Percentiles rank a stretch among this genome's conserved stretches.
These are phyloP conservation scores for Palythoa grandis DNA, from an alignment of 92 coral and sea anemone genomes.

Conservation along the genomic window DNA sequence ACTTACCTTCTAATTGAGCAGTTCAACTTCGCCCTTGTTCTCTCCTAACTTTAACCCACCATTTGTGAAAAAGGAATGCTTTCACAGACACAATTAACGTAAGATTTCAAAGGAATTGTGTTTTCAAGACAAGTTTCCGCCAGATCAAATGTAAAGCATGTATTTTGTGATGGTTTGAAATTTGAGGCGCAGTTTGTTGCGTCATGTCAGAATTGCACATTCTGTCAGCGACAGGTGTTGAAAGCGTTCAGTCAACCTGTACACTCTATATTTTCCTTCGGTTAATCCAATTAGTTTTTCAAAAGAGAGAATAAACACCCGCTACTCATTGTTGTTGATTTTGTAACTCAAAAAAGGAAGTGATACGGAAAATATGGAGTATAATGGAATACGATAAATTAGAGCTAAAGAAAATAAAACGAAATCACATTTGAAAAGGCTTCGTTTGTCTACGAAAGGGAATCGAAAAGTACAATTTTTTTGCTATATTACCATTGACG, in stretches of 20 bases:
- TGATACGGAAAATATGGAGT: neutral
- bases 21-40: neutral
- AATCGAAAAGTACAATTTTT: too few relatives aligned
- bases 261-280: neutral
- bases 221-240: conserved; percentile 20
- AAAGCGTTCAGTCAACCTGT: conserved; percentile 3
- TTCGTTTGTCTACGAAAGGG: too few relatives aligned
- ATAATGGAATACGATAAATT: neutral
- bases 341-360: neutral
- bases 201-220: conserved; percentile 7
- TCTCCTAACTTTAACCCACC: neutral
- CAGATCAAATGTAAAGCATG: conserved; percentile 31
- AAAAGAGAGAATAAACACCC: conserved; percentile 10
- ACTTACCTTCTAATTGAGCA: neutral
- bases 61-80: conserved; percentile 2
- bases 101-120: conserved; percentile 38
- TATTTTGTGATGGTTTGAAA: conserved; percentile 22
- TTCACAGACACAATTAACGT: conserved; percentile 12
- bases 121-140: conserved; percentile 20
- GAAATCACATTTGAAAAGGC: too few relatives aligned
- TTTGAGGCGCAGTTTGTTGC: conserved; percentile 4
- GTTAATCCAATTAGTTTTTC: conserved; percentile 27
- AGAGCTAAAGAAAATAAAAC: too few relatives aligned
- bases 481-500: too few relatives aligned
- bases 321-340: neutral